A percentile compares a stretch with the other conserved stretches of the same genome.
These are phyloP conservation scores for Eupithecia subumbrata DNA, from an alignment of 2,888 invertebrate genomes.

Conservation along the genomic window DNA sequence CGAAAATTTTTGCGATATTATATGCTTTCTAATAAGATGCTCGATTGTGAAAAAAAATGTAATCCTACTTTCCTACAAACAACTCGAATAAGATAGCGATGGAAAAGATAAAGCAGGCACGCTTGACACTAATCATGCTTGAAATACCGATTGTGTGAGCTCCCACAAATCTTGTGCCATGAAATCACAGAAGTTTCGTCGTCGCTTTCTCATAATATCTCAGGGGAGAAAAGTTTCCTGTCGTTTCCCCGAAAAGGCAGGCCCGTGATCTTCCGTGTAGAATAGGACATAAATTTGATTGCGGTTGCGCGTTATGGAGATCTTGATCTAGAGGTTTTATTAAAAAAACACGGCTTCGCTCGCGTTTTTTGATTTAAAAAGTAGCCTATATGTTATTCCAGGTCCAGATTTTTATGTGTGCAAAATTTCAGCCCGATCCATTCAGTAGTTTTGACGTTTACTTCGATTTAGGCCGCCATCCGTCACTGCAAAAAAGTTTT, in stretches of 20 bases:
- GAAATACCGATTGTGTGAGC: slow-evolving; percentile 33
- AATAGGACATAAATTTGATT: slow-evolving; percentile 35
- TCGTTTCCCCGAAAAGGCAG: slow-evolving; percentile 29
- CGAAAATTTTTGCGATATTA: no score
- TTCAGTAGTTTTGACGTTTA: no score
- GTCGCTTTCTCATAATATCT: slow-evolving; percentile 35
- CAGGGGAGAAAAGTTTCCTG: slow-evolving; percentile 35
- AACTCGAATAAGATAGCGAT: background rate
- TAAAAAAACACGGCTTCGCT: background rate
- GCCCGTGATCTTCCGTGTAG: slow-evolving; percentile 25
- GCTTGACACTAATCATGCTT: slow-evolving; percentile 27
- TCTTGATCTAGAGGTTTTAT: slow-evolving; percentile 5
- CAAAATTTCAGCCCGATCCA: no score
- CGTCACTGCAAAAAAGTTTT: no score
- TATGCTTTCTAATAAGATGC: no score
- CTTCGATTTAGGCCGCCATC: no score
- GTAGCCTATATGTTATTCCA: no score
- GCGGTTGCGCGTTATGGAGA: slow-evolving; percentile 20
- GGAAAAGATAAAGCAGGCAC: slow-evolving; percentile 11
- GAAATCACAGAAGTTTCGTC: slow-evolving; percentile 37
- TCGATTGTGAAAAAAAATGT: background rate
- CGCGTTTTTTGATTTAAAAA: no score
- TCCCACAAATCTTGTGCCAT: slow-evolving; percentile 31
- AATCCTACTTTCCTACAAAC: background rate
- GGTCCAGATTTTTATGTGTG: no score